These are phyloP conservation scores for Dendrocincla tyrannina DNA, from an alignment of 2,797 vertebrate genomes.

Conservation along the genomic window DNA sequence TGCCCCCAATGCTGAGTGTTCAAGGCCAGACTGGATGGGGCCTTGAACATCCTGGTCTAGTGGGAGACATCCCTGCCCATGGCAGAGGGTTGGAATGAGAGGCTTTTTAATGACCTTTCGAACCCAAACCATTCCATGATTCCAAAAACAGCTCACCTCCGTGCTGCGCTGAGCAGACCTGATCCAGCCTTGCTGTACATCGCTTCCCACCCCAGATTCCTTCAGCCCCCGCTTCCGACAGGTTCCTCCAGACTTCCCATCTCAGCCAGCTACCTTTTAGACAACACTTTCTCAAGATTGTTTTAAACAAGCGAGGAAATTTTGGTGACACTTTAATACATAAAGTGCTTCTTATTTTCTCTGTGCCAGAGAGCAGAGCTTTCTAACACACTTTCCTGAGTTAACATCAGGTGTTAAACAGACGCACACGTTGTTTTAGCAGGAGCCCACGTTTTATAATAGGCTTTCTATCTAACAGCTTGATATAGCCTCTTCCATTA, in stretches of 20 bases:
- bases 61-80: neutral
- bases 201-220: neutral
- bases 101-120: neutral
- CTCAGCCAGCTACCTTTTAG: constrained; percentile 22
- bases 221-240: rapidly evolving
- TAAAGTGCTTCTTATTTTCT: constrained; percentile 61
- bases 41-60: neutral
- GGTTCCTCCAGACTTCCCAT: neutral
- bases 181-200: neutral
- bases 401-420: constrained; percentile 68
- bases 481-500: constrained; percentile 67
- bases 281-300: constrained; percentile 4
- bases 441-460: constrained; percentile 56
- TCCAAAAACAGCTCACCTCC: neutral
- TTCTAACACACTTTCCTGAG: constrained; percentile 27
- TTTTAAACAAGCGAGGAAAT: constrained; percentile 46
- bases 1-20: neutral
- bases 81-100: neutral
- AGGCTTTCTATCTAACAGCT: constrained; percentile 68
- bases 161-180: neutral
- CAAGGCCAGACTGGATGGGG: neutral
- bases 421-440: constrained; percentile 28
- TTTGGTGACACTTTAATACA: constrained; percentile 67
- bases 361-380: constrained; percentile 1
- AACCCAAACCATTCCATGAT: neutral